Evolutionary conservation across 2,888 invertebrate species (phyloP).

Genomic region (Thymelicus acteon): DNA sequence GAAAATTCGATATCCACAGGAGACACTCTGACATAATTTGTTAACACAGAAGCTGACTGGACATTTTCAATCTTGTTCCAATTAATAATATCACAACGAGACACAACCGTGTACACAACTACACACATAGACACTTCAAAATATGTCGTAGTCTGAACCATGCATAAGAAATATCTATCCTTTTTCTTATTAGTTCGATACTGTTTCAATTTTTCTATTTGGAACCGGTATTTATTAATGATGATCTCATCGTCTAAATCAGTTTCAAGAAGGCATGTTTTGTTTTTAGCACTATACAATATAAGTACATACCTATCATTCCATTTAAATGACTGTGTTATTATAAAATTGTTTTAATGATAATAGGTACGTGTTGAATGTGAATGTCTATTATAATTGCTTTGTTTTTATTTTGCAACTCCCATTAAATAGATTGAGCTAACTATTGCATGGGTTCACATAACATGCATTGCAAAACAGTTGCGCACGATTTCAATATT

Average conservation of each 20-base stretch:
- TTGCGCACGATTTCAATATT: constrained; percentile 23
- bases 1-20: too few relatives aligned
- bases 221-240: not conserved
- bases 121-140: too few relatives aligned
- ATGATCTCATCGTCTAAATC: not conserved
- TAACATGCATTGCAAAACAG: constrained; percentile 24
- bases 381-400: not conserved
- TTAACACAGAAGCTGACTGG: too few relatives aligned
- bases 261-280: too few relatives aligned
- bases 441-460: constrained; percentile 21
- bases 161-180: too few relatives aligned
- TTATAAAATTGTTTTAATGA: not conserved
- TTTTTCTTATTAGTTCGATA: too few relatives aligned
- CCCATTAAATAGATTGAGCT: constrained; percentile 2
- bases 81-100: too few relatives aligned
- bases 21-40: too few relatives aligned
- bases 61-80: too few relatives aligned
- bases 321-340: not conserved
- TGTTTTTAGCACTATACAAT: not conserved
- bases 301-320: not conserved
- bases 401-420: constrained; percentile 17
- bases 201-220: not conserved
- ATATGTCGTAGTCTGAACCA: too few relatives aligned
- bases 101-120: too few relatives aligned
- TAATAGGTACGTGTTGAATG: constrained; percentile 4